Base-by-base conservation (phyloP, 2,113 vertebrate genomes). In the Ciconia stormi region DNA sequence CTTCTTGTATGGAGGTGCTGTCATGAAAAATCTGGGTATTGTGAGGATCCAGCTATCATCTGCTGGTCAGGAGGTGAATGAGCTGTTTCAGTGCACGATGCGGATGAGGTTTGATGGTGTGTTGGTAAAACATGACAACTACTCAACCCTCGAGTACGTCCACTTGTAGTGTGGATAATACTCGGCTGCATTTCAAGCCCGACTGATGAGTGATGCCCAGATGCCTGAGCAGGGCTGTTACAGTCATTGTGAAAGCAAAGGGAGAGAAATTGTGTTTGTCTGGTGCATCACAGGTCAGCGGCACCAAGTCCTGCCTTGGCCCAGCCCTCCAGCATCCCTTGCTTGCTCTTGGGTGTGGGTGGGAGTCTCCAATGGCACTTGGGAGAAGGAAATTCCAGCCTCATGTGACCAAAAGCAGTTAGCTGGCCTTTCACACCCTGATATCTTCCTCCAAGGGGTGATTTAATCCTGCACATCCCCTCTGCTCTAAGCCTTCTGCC, bases 361-460 rank as follows among this genome's bases (percentile, higher is more conserved):
- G 15, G 72, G 73, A 94, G 49, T 25, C 13, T 73, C 40, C 10
- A 25, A 42, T n/a, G 56, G 23, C 53, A 52, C 22, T 16, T 56
- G n/a, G 30, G 73, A 81, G 58, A 34, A 73, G 58, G 46, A 61
- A 87, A 82, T 91, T 94, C 84, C 83, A 79, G 23, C 17, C 7
- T 62, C 38, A 42, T 47, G 26, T 78, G 19, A 50, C 46, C 40
- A 62, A 73, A 81, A 63, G 38, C 30, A 59, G 44, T 76, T 81
- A 10, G 1, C 16, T 89, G 30, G 44, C 72, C 21, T 62, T 55
- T 92, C 50, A 55, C 47, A 79, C n/a, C n/a, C 52, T 71, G 30
- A 62, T n/a, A 27, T 88, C 79, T 96, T 98, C 77, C 73, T 95
- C 93, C 59, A 94, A 97, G 62, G 44, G 70, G 62, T 90, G 87